phyloP scores from a whole-genome alignment of 2,888 invertebrate species.

The Athrips mouffetella region DNA sequence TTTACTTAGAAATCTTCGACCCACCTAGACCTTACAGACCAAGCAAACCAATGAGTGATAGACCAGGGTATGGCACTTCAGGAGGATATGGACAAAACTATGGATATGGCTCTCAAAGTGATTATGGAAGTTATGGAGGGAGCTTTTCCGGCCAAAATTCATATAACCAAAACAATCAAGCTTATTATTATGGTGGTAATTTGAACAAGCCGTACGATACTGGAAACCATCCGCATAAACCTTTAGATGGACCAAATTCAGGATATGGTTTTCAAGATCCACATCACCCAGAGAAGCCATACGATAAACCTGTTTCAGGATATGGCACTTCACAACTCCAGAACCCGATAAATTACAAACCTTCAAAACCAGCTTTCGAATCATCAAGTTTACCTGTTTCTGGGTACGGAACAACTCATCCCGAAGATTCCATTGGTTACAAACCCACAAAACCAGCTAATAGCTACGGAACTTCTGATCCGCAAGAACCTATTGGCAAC shows the following conservation, averaged over 20 bases:
- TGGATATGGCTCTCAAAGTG: conserved; percentile 30
- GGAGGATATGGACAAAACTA: conserved; percentile 32
- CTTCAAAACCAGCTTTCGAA: conserved; percentile 10
- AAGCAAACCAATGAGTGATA: conserved; percentile 33
- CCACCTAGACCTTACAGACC: conserved; percentile 57
- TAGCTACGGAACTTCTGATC: too few relatives aligned
- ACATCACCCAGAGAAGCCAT: conserved; percentile 2
- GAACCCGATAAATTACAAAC: conserved; percentile 2
- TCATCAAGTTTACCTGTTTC: neutral
- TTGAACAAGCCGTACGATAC: conserved; percentile 19
- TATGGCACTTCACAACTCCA: neutral
- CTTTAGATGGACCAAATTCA: conserved; percentile 8
- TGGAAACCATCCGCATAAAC: conserved; percentile 13
- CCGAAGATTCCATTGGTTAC: too few relatives aligned
- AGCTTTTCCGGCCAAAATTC: conserved; percentile 42
- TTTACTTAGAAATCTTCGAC: conserved; percentile 61
- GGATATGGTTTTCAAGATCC: conserved; percentile 10
- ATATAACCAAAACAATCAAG: conserved; percentile 32
- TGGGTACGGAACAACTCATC: too few relatives aligned
- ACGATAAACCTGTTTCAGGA: neutral
- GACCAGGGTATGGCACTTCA: conserved; percentile 38
- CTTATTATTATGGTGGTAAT: conserved; percentile 30
- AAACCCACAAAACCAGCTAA: too few relatives aligned
- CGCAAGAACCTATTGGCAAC: too few relatives aligned
- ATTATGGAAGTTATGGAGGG: conserved; percentile 17